Evolutionary conservation across 2,797 vertebrate genomes (phyloP), one percentile per base, ranked within the genome.

Genomic region (Poeciliopsis gracilis): DNA sequence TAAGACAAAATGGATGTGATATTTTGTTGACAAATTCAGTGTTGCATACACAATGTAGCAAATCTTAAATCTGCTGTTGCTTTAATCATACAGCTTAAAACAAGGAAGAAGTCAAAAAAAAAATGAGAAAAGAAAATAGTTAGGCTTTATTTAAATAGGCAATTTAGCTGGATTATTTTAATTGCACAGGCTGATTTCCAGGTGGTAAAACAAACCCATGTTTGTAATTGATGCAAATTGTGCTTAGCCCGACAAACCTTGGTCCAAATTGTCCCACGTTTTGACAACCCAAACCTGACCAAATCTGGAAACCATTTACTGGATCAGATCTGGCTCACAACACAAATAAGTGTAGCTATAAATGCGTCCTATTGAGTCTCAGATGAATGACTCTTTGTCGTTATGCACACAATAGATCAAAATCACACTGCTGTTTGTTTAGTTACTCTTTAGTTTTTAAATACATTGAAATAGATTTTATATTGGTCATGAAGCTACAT

Each of bases 271-370:
- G 15, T 38, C 18, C 13, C 15, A 66, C 20, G 36, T 63, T 18
- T 8, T 63, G 59, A 66, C 61, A 66, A 38, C 61, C 18, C 33
- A 66, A 66, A 66, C 36, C 33, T 66, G 33, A 38, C 16, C 61
- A 36, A 66, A 66, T 23, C 61, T 66, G 61, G 61, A 66, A 38
- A 66, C 61, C 61, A 66, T 53, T 66, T 38, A 38, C 18, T 38
- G 61, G 33, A 66, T 66, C 61, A 11, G 33, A 38, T 66, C 8
- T 38, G 61, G 7, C 18, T 38, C 33, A 20, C 61, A 66, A 25
- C 33, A 38, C 30, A 28, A 18, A 20, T 33, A 36, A 63, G 15
- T 36, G 16, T 63, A 33, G 30, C 61, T 38, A 20, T 38, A 38
- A 9, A 66, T 66, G 33, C 33, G 15, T 38, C 33, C 33, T 20